phyloP scores from a whole-genome alignment of 2,888 invertebrate species.

The Lapara coniferarum region DNA sequence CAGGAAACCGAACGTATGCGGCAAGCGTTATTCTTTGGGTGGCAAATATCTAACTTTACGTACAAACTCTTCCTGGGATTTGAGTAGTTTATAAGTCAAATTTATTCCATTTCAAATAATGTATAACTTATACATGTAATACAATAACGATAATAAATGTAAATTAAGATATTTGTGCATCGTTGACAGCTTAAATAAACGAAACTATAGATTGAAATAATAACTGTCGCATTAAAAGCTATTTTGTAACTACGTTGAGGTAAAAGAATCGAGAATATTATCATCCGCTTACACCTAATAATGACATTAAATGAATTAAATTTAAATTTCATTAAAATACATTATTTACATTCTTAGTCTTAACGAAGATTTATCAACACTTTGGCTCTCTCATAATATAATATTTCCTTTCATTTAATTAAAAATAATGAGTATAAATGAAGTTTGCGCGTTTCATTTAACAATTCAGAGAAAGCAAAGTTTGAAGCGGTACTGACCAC shows the following conservation, averaged over 20 bases:
- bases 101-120: conserved; percentile 12
- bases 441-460: conserved; percentile 44
- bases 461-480: conserved; percentile 54
- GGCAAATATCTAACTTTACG: no score
- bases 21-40: no score
- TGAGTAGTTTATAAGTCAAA: conserved; percentile 4
- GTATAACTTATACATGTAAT: neutral
- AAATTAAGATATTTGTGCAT: conserved; percentile 62
- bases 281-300: conserved; percentile 53
- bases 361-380: conserved; percentile 65
- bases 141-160: conserved; percentile 40
- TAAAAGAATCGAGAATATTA: conserved; percentile 64
- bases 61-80: no score
- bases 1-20: no score
- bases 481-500: conserved; percentile 59
- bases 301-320: conserved; percentile 71
- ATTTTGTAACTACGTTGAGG: conserved; percentile 65
- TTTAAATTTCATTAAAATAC: conserved; percentile 61
- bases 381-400: conserved; percentile 71
- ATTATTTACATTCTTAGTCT: conserved; percentile 70
- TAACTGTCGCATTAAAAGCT: conserved; percentile 34
- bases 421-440: conserved; percentile 74
- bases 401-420: conserved; percentile 49
- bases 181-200: conserved; percentile 57
- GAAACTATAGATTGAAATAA: conserved; percentile 35